These are phyloP conservation scores for Dasysyrphus albostriatus DNA, from an alignment of 2,888 invertebrate genomes.

Conservation along the genomic window DNA sequence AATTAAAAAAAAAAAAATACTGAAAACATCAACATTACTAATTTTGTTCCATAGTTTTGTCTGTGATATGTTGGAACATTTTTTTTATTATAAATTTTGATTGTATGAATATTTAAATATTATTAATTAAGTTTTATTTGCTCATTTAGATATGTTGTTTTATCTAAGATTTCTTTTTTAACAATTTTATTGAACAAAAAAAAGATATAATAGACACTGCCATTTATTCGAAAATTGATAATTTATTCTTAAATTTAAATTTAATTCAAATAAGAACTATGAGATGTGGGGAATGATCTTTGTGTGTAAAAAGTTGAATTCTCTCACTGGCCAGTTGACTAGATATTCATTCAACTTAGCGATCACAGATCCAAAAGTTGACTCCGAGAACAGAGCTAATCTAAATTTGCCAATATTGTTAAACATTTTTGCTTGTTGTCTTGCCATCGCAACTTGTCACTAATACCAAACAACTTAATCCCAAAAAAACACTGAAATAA, in stretches of 20 bases:
- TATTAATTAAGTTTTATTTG: slow-evolving; percentile 50
- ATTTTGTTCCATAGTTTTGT: slow-evolving; percentile 76
- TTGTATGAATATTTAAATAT: slow-evolving; percentile 39
- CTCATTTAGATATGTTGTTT: slow-evolving; percentile 24
- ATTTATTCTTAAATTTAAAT: slow-evolving; percentile 5
- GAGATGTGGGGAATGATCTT: background rate
- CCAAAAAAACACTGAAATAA: no score
- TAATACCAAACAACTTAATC: no score
- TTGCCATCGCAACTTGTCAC: no score
- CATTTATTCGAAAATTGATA: slow-evolving; percentile 18
- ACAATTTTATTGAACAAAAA: background rate
- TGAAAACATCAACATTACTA: slow-evolving; percentile 52
- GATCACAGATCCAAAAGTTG: no score
- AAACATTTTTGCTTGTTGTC: no score
- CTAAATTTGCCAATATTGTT: no score
- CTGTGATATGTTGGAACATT: slow-evolving; percentile 76
- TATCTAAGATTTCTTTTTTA: slow-evolving; percentile 11
- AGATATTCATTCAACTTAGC: background rate
- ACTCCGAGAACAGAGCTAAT: no score
- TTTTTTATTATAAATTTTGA: slow-evolving; percentile 49
- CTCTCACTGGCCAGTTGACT: background rate
- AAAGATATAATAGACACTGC: slow-evolving; percentile 27
- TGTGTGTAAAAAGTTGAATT: background rate
- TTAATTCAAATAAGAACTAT: background rate
- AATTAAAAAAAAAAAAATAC: slow-evolving; percentile 14